phyloP scores from a whole-genome alignment of 1,140 invertebrate genomes.

The Nasonia vitripennis region DNA sequence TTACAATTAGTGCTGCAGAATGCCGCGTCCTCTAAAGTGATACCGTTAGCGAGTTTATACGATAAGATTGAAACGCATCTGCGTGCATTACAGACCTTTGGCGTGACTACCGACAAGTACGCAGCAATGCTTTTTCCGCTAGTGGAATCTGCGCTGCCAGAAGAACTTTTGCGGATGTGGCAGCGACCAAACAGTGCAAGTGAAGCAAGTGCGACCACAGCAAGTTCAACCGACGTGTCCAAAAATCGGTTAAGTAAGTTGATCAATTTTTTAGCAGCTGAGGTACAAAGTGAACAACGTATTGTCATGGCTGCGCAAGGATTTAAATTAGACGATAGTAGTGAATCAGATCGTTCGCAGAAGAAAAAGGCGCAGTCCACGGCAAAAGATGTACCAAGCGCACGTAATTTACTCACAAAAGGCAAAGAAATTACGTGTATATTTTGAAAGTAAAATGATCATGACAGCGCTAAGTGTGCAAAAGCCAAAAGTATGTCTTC shows the following conservation, averaged over 20 bases:
- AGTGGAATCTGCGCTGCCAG: too few relatives aligned
- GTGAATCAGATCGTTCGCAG: neutral
- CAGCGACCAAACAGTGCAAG: conserved; percentile 43
- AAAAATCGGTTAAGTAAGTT: conserved; percentile 52
- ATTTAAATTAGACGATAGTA: conserved; percentile 27
- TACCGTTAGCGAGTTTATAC: too few relatives aligned
- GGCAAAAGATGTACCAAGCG: neutral
- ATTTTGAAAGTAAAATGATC: neutral
- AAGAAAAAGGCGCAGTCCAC: neutral
- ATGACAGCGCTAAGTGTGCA: neutral
- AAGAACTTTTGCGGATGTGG: too few relatives aligned
- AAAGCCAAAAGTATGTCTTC: neutral
- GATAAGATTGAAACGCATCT: too few relatives aligned
- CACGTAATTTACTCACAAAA: neutral
- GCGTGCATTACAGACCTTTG: too few relatives aligned
- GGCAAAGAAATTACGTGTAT: neutral
- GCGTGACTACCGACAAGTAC: neutral
- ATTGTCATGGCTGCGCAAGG: conserved; percentile 54
- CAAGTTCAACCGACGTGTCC: neutral
- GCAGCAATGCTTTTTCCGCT: too few relatives aligned
- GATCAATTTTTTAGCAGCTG: conserved; percentile 57
- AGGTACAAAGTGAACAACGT: conserved; percentile 59
- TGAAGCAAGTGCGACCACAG: conserved; percentile 41
- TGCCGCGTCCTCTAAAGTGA: too few relatives aligned
- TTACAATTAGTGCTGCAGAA: too few relatives aligned